Evolutionary conservation across 37 sponge, comb jelly and placozoan species (phyloP).

Genomic region (Tethya wilhelma): DNA sequence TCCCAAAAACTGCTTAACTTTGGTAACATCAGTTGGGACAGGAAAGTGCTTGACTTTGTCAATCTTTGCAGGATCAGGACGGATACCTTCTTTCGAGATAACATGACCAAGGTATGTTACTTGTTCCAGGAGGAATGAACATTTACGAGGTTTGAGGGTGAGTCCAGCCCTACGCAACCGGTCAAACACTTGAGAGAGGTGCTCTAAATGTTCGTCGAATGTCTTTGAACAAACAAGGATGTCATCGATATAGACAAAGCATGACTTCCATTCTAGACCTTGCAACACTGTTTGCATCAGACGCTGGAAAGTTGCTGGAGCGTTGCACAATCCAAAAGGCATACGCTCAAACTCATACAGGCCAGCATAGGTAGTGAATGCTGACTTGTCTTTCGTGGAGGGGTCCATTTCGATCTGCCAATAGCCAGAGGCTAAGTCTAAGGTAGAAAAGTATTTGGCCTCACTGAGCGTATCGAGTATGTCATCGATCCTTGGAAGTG

Average conservation of each 20-base stretch:
- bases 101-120: conserved; percentile 38
- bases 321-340: conserved; percentile 76
- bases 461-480: conserved; percentile 30
- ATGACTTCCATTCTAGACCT: conserved; percentile 1
- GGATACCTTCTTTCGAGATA: conserved; percentile 36
- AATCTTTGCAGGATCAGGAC: conserved; percentile 41
- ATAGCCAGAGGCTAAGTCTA: conserved; percentile 70
- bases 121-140: conserved; percentile 21
- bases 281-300: conserved; percentile 14
- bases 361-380: conserved; percentile 54
- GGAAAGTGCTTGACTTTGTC: conserved; percentile 30
- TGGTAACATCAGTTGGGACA: conserved; percentile 25
- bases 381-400: conserved; percentile 26
- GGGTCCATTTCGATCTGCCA: conserved; percentile 62
- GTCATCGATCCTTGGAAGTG: conserved; percentile 63
- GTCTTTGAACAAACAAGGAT: conserved; percentile 28
- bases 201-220: conserved; percentile 14
- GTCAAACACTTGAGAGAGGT: conserved; percentile 41
- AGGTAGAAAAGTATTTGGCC: conserved; percentile 38
- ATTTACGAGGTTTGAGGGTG: conserved; percentile 40
- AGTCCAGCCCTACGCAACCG: conserved; percentile 23
- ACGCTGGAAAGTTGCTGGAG: conserved; percentile 40
- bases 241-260: conserved; percentile 14
- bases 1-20: conserved; percentile 30
- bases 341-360: conserved; percentile 55